A percentile compares a stretch with the other conserved stretches of the same genome.
Conservation (phyloP, 2,113 vertebrate genomes). For the Felis chaus region DNA sequence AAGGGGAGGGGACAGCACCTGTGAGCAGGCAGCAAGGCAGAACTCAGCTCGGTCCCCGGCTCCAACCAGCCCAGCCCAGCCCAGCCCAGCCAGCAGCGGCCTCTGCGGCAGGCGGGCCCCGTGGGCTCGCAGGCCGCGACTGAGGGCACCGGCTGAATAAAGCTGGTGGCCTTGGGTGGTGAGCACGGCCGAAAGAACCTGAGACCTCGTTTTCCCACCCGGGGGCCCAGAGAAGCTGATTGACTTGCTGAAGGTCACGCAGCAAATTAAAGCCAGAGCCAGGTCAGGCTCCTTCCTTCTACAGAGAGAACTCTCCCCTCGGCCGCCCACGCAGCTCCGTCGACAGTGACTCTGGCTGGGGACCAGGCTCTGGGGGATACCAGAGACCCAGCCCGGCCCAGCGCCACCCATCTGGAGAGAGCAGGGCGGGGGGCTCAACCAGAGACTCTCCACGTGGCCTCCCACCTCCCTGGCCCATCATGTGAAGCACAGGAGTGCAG, state of each 20-base stretch:
- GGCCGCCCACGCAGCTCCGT: not conserved
- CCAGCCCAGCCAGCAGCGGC: rapidly evolving
- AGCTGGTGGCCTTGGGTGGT: not conserved
- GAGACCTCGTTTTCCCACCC: not conserved
- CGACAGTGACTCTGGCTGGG: not conserved
- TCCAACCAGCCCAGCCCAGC: rapidly evolving
- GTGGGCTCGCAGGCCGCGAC: rapidly evolving
- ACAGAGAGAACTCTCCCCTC: not conserved
- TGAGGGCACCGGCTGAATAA: not conserved
- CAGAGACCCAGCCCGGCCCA: not conserved
- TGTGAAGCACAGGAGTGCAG: not conserved
- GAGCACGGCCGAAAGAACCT: not conserved
- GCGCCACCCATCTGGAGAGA: not conserved
- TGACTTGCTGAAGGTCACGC: conserved; percentile 1
- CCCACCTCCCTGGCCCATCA: not conserved
- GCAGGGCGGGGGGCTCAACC: not conserved
- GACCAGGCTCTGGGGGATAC: not conserved
- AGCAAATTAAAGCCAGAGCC: conserved; percentile 5
- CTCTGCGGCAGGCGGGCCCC: not conserved
- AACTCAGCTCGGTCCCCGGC: not conserved
- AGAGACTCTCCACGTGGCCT: not conserved
- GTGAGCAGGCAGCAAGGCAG: not conserved
- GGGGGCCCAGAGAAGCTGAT: not conserved
- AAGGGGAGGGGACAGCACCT: not conserved
- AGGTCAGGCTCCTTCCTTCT: not conserved